Base-by-base conservation (phyloP, 92 coral and sea anemone genomes). In the Phymanthus crucifer region DNA sequence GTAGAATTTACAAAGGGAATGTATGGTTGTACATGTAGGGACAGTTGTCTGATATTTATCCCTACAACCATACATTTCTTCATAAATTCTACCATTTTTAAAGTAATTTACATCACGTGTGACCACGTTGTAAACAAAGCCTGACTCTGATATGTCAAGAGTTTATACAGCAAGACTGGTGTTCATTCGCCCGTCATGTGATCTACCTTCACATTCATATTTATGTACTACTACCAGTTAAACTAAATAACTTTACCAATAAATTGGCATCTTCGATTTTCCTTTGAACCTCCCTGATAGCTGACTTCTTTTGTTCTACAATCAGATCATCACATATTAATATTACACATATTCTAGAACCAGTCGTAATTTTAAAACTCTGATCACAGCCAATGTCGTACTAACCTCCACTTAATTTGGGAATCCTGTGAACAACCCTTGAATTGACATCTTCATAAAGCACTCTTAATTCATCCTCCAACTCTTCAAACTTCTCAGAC, bases 401-500 rank as follows among this genome's bases (percentile, higher is more conserved):
- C 78, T 71, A 78, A 96, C 99, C 99, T 81, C 99, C 99, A 21
- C 89, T 73, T 36, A 93, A 81, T 77, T 73, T 93, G 17, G 98
- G 98, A 38, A 96, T 93, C 73, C 91, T 93, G 73, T 89, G 83
- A 52, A 66, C 79, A 32, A 96, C 89, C 64, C 91, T 88, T 48
- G 85, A 37, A 54, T 67, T 87, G 67, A 93, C 83, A 70, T 91
- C 99, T 46, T 92, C 90, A 50, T 83, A 87, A 38, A 96, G 85
- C 27, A 47, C 67, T 71, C 89, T 94, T 1, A 96, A 71, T 79
- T 96, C 99, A 37, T 93, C 98, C 74, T 91, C 97, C 33, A 93
- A 84, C 80, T 96, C 99, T 87, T 96, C 99, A 82, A 93, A 96
- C 86, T 96, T 96, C 67, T 96, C 99, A 4, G 99, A 96, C 71